Percentiles rank a stretch among this genome's conserved stretches.
These are phyloP conservation scores for human (Homo sapiens) DNA, from an alignment of 2,113 vertebrate species.

Conservation along the genomic window GRCh38 chr1:234778001-234778500, in stretches of 20 bases:
- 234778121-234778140: background rate
- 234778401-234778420: conserved; percentile 27
- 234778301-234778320: background rate
- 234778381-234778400: conserved; percentile 30
- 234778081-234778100: background rate
- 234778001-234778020: background rate
- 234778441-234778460: conserved; percentile 65
- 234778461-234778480: conserved; percentile 54
- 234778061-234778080: background rate
- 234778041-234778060: no score
- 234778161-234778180: background rate
- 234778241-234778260: background rate
- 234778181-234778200: background rate
- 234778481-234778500: background rate
- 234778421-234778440: conserved; percentile 41
- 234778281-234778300: background rate
- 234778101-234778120: background rate
- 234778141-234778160: background rate
- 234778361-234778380: background rate
- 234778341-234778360: background rate
- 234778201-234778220: no score
- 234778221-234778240: background rate
- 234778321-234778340: background rate
- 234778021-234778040: background rate
- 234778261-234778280: background rate